A percentile compares a stretch with the other conserved stretches of the same genome.
These are phyloP conservation scores for Alloplasta piceator DNA, from an alignment of 2,888 invertebrate genomes.

Conservation along the genomic window DNA sequence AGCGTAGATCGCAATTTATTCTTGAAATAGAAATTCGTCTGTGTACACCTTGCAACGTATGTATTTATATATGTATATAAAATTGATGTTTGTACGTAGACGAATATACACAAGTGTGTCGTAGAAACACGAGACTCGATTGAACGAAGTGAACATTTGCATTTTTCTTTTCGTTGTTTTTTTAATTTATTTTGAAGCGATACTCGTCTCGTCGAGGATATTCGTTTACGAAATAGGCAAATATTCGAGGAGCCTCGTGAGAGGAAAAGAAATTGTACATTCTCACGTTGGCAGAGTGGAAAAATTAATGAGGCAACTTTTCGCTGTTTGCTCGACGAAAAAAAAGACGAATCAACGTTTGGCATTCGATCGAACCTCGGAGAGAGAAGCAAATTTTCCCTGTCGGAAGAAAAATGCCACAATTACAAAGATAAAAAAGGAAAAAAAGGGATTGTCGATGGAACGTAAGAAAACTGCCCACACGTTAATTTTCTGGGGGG, in stretches of 20 bases:
- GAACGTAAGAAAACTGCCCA: slow-evolving; percentile 48
- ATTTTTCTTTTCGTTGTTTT: too few species aligned
- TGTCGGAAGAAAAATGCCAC: not conserved
- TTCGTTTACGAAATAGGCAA: slow-evolving; percentile 4
- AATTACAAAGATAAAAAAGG: slow-evolving; percentile 19
- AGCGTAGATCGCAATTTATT: slow-evolving; percentile 20
- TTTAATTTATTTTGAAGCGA: too few species aligned
- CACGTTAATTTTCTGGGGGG: slow-evolving; percentile 32
- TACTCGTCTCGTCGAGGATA: not conserved
- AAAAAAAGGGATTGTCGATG: slow-evolving; percentile 11
- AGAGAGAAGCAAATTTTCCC: too few species aligned
- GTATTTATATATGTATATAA: slow-evolving; percentile 6
- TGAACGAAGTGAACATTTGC: slow-evolving; percentile 3
- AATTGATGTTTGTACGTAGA: not conserved
- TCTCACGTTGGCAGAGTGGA: not conserved
- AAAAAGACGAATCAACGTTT: too few species aligned
- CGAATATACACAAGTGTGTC: not conserved
- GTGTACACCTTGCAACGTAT: slow-evolving; percentile 1
- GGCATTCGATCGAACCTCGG: too few species aligned
- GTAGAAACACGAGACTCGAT: slow-evolving; percentile 37
- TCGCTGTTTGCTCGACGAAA: too few species aligned
- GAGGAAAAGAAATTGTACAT: slow-evolving; percentile 6
- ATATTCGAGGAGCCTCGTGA: not conserved
- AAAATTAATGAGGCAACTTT: slow-evolving; percentile 12
- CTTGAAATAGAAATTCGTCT: slow-evolving; percentile 39